A percentile compares a stretch with the other conserved stretches of the same genome.
These are phyloP conservation scores for Allobates femoralis DNA, from an alignment of 2,797 vertebrate species.

Conservation along the genomic window DNA sequence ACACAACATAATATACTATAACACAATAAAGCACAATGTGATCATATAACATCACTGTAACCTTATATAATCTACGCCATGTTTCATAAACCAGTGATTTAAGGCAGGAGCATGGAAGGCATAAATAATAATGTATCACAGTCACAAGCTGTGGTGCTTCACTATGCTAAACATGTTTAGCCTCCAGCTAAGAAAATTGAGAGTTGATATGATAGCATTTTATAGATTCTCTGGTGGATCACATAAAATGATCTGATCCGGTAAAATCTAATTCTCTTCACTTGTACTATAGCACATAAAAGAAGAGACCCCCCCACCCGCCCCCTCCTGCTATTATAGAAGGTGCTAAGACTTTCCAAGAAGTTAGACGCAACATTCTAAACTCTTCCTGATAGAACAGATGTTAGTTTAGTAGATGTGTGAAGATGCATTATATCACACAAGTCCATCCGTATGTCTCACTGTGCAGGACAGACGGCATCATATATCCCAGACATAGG, in stretches of 20 bases:
- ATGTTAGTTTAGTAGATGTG: neutral
- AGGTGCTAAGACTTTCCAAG: neutral
- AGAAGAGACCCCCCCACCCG: conserved; percentile 22
- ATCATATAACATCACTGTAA: neutral
- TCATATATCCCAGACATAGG: neutral
- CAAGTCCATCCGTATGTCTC: neutral
- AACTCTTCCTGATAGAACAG: conserved; percentile 6
- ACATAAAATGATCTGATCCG: conserved; percentile 61
- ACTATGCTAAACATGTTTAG: conserved; percentile 61
- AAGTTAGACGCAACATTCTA: neutral
- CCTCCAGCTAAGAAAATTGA: conserved; percentile 60
- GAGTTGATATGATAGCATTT: conserved; percentile 61
- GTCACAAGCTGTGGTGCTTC: conserved; percentile 42
- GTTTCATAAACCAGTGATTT: conserved; percentile 23
- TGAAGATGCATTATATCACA: conserved; percentile 4
- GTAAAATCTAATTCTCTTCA: conserved; percentile 59
- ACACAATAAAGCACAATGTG: neutral
- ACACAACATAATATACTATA: neutral
- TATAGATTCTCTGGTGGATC: conserved; percentile 60
- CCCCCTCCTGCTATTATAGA: conserved; percentile 14
- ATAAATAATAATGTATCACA: conserved; percentile 57
- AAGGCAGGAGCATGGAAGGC: conserved; percentile 46
- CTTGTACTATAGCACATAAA: conserved; percentile 55
- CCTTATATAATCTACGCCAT: neutral
- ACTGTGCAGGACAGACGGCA: neutral